Base-by-base conservation (phyloP, 2,797 vertebrate species). In the Corythornis leucogaster region DNA sequence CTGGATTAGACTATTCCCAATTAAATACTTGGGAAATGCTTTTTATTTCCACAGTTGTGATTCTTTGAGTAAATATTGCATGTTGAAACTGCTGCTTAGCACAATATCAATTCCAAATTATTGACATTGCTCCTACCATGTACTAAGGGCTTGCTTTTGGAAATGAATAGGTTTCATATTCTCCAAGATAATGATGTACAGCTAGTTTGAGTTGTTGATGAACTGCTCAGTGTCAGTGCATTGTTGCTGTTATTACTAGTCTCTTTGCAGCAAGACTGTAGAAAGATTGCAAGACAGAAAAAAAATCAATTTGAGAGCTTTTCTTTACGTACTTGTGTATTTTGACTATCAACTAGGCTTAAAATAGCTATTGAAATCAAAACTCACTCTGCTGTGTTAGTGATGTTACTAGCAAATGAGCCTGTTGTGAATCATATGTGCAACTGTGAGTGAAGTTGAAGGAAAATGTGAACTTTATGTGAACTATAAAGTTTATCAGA, bases 341-440 rank as follows among this genome's bases (percentile, higher is more conserved):
- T 89, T 85, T 73, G 73, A 62, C 42, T 78, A 78, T 75, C 8
- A 58, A 8, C 28, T 92, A 28, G 30, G 8, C 78, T 25, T 78
- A 40, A 5, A 10, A 30, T 80, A 55, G 33, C 57, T 76, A 8
- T 16, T 85, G 68, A 77, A 89, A 80, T 77, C 12, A 54, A 62
- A 87, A 81, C 25, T 74, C 82, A 20, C 12, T 67, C 16, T 77
- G 58, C 26, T 15, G 46, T 80, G 31, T 85, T 85, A 83, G 63
- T 90, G n/a, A 22, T 58, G 19, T 54, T 63, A 22, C 25, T 74
- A 58, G n/a, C n/a, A 38, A 80, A n/a, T 33, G 21, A 82, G 50
- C 21, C 22, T 69, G 24, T 78, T 94, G 77, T 89, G 86, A 86
- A 90, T 90, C 71, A 82, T 59, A 38, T 16, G 38, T 87, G 40